Evolutionary conservation across 2,888 invertebrate genomes (phyloP).

Genomic region (Phyllotreta striolata): DNA sequence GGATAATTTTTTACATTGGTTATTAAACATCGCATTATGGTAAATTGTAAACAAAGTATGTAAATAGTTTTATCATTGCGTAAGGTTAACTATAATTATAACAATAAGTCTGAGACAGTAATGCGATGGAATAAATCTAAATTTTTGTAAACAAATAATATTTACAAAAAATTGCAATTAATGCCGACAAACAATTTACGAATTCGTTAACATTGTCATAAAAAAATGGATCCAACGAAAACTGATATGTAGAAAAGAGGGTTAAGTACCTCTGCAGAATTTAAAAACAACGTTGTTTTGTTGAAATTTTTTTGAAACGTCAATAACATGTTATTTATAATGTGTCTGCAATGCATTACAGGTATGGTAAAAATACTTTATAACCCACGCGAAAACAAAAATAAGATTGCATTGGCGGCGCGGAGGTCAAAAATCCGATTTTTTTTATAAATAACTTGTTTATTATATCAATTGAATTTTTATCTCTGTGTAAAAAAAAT

Average conservation of each 20-base stretch:
- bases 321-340: conserved; percentile 39
- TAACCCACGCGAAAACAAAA: conserved; percentile 34
- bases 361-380: conserved; percentile 37
- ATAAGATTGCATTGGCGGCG: conserved; percentile 35
- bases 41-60: conserved; percentile 7
- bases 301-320: conserved; percentile 37
- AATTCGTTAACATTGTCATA: conserved; percentile 16
- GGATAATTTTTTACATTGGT: conserved; percentile 2
- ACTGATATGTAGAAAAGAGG: conserved; percentile 25
- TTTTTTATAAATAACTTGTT: conserved; percentile 26
- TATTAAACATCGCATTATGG: conserved; percentile 6
- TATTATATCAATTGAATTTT: conserved; percentile 12
- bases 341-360: conserved; percentile 37
- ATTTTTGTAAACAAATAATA: conserved; percentile 26
- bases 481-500: conserved; percentile 17
- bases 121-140: conserved; percentile 1
- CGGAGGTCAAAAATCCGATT: conserved; percentile 23
- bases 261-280: conserved; percentile 36
- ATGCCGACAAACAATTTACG: conserved; percentile 9
- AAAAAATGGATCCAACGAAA: conserved; percentile 24
- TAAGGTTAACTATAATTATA: conserved; percentile 14
- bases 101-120: conserved; percentile 7
- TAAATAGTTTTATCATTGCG: conserved; percentile 15
- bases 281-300: conserved; percentile 38
- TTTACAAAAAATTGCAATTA: conserved; percentile 12